Percentiles rank a stretch among this genome's conserved stretches.
Evolutionary conservation across 2,113 vertebrate genomes (phyloP).

Genomic region (Lichenostomus cassidix): DNA sequence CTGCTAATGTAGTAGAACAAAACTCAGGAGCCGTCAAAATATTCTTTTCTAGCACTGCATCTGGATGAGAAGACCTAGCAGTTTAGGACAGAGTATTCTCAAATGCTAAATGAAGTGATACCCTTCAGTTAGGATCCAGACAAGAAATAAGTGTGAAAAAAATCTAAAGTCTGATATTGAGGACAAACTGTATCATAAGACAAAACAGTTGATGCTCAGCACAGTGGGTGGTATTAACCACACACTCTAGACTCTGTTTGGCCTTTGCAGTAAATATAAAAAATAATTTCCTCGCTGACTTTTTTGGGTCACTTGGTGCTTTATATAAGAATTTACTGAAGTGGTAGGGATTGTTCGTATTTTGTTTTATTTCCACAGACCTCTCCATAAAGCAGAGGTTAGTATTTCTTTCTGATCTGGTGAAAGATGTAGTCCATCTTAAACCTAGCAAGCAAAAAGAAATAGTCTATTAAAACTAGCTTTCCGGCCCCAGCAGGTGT

Average conservation of each 20-base stretch:
- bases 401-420: background rate
- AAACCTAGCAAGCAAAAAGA: conserved; percentile 12
- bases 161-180: background rate
- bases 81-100: background rate
- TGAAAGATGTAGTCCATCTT: background rate
- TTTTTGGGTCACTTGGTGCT: background rate
- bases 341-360: background rate
- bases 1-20: background rate
- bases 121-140: background rate
- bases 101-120: background rate
- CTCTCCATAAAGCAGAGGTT: background rate
- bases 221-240: background rate
- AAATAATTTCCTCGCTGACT: background rate
- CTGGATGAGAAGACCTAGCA: background rate
- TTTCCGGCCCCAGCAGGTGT: conserved; percentile 9
- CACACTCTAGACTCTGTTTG: background rate
- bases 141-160: background rate
- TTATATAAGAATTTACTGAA: background rate
- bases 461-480: background rate
- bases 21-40: background rate
- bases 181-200: background rate
- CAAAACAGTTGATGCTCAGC: background rate
- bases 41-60: background rate
- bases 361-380: conserved; percentile 5
- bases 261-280: background rate